Evolutionary conservation across 1,140 invertebrate species (phyloP), one percentile per base, ranked within the genome.

Genomic region (Scaptodrosophila lebanonensis): DNA sequence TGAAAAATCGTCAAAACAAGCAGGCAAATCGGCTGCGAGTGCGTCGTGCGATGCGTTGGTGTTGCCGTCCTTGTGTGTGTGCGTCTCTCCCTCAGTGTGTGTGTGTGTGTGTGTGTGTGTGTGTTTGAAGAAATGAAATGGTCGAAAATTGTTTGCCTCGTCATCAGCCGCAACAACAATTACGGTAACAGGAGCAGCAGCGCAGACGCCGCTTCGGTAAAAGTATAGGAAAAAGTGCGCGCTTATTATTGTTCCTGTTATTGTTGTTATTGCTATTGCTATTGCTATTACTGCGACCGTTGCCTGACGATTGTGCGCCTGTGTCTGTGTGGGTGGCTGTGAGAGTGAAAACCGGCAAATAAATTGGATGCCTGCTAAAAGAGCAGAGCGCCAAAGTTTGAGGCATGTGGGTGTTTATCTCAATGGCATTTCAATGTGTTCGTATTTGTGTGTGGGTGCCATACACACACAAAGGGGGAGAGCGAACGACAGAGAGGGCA

Each of bases 191-290:
- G 36, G 8, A 18, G 29, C 22, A 36, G 16, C 40, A 44, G 32
- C 42, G 3, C 8, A 18, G 36, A 9, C 20, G 51, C 22, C 51
- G 33, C 17, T 38, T 20, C 66, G 71, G 9, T 29, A 29, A 29
- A 29, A 6, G 9, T 29, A 29, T n/a, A n/a, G n/a, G n/a, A n/a
- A n/a, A n/a, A n/a, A n/a, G n/a, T n/a, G n/a, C n/a, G n/a, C n/a
- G n/a, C n/a, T n/a, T n/a, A n/a, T n/a, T n/a, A n/a, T n/a, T n/a
- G n/a, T n/a, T n/a, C n/a, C n/a, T 61, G 51, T 79, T 68, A 68
- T 76, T 77, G 61, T 79, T 77, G 68, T 54, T 77, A 72, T 68
- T 51, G 72, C n/a, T n/a, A n/a, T n/a, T n/a, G n/a, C n/a, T n/a
- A n/a, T n/a, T n/a, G n/a, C n/a, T n/a, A n/a, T n/a, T n/a, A n/a